These are phyloP conservation scores for Alosa alosa DNA, from an alignment of 2,113 vertebrate species.

Conservation along the genomic window DNA sequence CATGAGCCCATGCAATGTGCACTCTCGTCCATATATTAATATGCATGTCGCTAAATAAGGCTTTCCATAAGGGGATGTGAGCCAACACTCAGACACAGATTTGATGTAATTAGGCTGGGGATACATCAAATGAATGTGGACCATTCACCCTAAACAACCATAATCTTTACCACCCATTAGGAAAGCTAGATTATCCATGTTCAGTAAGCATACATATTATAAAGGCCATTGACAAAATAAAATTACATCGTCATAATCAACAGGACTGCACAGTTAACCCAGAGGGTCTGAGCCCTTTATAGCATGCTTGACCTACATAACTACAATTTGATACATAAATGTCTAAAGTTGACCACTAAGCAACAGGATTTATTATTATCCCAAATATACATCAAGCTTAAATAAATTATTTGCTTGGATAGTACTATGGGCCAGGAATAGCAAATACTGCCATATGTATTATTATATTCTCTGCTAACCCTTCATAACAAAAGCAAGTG, in stretches of 20 bases:
- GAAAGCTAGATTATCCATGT: conserved; percentile 16
- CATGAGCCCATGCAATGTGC: neutral
- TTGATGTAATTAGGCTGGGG: neutral
- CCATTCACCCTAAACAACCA: conserved; percentile 22
- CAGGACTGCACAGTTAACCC: neutral
- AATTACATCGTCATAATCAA: neutral
- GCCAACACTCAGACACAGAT: neutral
- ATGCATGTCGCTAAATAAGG: neutral
- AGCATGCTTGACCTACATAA: neutral
- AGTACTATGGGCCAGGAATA: neutral
- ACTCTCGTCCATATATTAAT: neutral
- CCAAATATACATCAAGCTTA: neutral
- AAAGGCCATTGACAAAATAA: neutral
- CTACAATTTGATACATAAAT: neutral
- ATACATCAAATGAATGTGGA: neutral
- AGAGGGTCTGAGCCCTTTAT: neutral
- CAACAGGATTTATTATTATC: neutral
- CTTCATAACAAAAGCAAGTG: neutral
- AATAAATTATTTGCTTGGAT: neutral
- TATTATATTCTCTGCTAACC: neutral
- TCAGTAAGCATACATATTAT: neutral
- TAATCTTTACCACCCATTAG: neutral
- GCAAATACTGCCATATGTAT: neutral
- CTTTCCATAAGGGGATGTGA: neutral
- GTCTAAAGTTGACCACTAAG: neutral